Base-by-base conservation (phyloP, 1,140 invertebrate genomes). In the Lepidurus arcticus region DNA sequence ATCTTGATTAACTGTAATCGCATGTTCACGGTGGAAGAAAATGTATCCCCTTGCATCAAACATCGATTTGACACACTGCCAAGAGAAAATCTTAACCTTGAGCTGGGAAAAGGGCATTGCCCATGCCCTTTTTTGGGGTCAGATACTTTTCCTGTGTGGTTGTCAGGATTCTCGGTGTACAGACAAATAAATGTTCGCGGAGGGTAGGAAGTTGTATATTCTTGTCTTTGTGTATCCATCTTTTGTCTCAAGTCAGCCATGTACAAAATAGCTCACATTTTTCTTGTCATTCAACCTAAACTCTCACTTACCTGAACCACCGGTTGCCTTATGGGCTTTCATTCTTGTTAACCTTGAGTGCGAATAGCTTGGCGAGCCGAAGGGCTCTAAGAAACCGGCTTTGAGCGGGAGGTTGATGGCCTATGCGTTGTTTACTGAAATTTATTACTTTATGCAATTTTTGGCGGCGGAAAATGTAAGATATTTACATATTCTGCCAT, bases 261-360 rank as follows among this genome's bases (percentile, higher is more conserved):
- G 34, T 34, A 34, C 26, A 34, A 34, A 3, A 34, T 3, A 34
- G 34, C 34, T 34, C 0, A 34, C 34, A 34, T 34, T 34, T 34
- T 34, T 34, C 34, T 34, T 34, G 34, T 4, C 34, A 34, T 34
- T 34, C 34, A 34, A 34, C 3, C 34, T 34, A 34, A 34, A 34
- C 34, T 34, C 34, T 34, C 2, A 34, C 34, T 34, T 34, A 34
- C 34, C 34, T 3, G 3, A 34, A 34, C 34, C 34, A 34, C 34
- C 0, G 34, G 53, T n/a, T 7, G 53, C 6, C 21, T 65, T 65
- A 65, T 65, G 16, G 53, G 53, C 53, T 65, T 65, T 65, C 53
- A 65, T 21, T 65, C 53, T 65, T 65, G 53, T 65, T 65, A 65
- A 65, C 53, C 53, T 65, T 65, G 53, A n/a, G 7, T 11, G 53